A percentile compares a stretch with the other conserved stretches of the same genome.
Conservation (phyloP, 2,797 vertebrate species). For the Phalanger gymnotis region DNA sequence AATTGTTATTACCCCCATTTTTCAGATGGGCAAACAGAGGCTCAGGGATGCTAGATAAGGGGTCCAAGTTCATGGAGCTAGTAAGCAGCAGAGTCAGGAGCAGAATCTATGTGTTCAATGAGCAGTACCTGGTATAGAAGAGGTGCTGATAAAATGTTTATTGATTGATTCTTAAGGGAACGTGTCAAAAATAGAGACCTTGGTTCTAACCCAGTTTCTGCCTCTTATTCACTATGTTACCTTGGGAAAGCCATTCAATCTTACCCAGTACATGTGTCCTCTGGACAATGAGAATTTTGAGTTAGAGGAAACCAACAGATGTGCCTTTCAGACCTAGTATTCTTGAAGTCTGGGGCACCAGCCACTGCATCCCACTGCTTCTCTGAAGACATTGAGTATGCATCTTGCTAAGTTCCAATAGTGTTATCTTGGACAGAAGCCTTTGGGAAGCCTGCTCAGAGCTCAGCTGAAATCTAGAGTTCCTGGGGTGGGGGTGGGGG, state of each 20-base stretch:
- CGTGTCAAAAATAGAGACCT: not conserved
- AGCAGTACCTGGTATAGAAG: not conserved
- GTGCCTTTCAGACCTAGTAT: not conserved
- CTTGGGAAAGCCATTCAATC: not conserved
- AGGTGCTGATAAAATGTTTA: not conserved
- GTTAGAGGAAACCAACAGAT: not conserved
- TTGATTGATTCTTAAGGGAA: not conserved
- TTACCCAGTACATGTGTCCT: not conserved
- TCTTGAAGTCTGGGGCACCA: not conserved
- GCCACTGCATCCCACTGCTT: not conserved
- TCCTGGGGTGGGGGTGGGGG: too few species aligned
- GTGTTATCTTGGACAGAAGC: not conserved
- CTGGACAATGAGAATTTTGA: not conserved
- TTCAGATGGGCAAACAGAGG: constrained; percentile 7
- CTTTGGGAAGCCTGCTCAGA: not conserved
- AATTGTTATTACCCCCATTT: not conserved
- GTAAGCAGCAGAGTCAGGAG: not conserved
- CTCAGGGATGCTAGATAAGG: not conserved
- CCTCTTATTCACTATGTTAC: not conserved
- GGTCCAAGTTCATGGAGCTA: not conserved
- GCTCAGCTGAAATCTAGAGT: too few species aligned
- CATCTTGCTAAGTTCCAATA: not conserved
- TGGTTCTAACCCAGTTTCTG: not conserved
- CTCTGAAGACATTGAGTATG: not conserved
- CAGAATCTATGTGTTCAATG: not conserved